Base-by-base conservation (phyloP, 2,888 invertebrate genomes). In the Plebejus argus region DNA sequence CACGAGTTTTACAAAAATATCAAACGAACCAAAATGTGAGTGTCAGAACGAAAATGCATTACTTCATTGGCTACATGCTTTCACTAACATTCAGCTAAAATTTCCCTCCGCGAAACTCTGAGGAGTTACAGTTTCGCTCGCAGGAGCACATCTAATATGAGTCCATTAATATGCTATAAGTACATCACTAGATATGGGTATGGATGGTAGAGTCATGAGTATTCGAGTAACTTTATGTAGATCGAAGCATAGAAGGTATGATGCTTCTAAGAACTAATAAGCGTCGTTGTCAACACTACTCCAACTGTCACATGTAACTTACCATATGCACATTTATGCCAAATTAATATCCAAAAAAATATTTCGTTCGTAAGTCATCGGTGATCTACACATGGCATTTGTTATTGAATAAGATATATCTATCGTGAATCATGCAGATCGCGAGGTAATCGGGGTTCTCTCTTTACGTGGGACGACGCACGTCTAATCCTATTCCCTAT, bases 231-330 rank as follows among this genome's bases (percentile, higher is more conserved):
- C 81, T 83, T 86, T 87, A 88, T 87, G 86, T 88, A 87, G 85
- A 85, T 89, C 86, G 83, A 83, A 85, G 84, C 86, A 82, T 85
- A 85, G 84, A 85, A 91, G 91, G 88, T 88, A 89, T 91, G 90
- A 92, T 91, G 89, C 86, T 83, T 89, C 92, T 93, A 93, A 87
- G 83, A 79, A 86, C 92, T 93, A 93, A 90, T 86, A 92, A 92
- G 91, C 91, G 86, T 84, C 85, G 83, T 90, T 87, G 86, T 87
- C 86, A 88, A 89, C 86, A 91, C 92, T 92, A 91, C 91, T 87
- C 84, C 84, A 85, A 86, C 86, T 86, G 86, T 87, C 84, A 90
- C 89, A 89, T 88, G 88, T 87, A 90, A 94, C 93, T 94, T 94
- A 94, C 93, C 93, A 91, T 90, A 86, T 82, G 85, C 87, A 86